A percentile compares a stretch with the other conserved stretches of the same genome.
phyloP scores from a whole-genome alignment of 2,797 vertebrate species.

The Delichon dasypus region DNA sequence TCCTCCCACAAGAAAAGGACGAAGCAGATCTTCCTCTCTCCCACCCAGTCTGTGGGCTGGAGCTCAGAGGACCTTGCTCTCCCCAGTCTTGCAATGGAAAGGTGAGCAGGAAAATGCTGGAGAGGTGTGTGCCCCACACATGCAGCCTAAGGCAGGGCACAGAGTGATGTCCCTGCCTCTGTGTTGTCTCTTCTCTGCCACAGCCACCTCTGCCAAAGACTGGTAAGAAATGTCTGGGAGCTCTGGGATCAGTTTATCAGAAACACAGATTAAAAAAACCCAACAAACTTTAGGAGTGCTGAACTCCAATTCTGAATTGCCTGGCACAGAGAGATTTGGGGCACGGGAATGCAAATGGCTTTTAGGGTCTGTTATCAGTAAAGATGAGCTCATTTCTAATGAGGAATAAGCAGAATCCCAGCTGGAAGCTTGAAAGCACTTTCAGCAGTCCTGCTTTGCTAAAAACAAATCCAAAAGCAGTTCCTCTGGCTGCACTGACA shows the following conservation, averaged over 20 bases:
- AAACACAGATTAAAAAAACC: background rate
- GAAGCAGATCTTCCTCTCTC: background rate
- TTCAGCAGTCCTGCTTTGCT: background rate
- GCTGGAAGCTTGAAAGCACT: background rate
- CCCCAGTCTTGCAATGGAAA: background rate
- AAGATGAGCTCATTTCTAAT: background rate
- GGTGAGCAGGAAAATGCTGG: background rate
- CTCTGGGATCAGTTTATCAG: background rate
- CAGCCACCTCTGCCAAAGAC: background rate
- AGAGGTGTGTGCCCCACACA: accelerated
- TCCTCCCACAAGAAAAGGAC: background rate
- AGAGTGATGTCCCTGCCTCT: background rate
- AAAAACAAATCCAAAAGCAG: background rate
- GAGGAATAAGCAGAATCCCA: background rate
- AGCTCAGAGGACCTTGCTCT: background rate
- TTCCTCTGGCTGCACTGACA: background rate
- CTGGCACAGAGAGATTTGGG: background rate
- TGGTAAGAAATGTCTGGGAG: background rate
- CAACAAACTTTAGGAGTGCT: background rate
- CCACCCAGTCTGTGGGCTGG: accelerated
- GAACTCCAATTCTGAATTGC: background rate
- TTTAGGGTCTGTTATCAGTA: background rate
- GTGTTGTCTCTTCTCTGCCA: background rate
- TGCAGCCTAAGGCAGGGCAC: background rate
- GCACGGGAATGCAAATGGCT: background rate